These are phyloP conservation scores for Polyploca ridens DNA, from an alignment of 2,888 invertebrate genomes.

Conservation along the genomic window DNA sequence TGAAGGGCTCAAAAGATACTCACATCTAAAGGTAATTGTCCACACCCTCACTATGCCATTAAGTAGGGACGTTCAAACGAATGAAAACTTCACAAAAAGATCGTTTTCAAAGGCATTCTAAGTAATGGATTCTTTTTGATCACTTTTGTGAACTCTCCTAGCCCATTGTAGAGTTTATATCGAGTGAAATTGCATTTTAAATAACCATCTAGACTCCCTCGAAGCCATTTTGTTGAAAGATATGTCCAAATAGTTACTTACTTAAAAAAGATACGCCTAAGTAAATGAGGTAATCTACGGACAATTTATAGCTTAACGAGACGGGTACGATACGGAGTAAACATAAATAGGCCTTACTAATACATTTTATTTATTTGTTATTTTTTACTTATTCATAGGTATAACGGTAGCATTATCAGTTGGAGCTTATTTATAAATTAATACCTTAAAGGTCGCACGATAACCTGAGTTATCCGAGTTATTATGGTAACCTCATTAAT, in stretches of 20 bases:
- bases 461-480: not conserved
- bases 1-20: not conserved
- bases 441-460: not conserved
- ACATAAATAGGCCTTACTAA: too few relatives aligned
- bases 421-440: not conserved
- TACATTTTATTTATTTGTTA: too few relatives aligned
- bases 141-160: conserved; percentile 9
- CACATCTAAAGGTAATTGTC: not conserved
- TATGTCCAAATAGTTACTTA: not conserved
- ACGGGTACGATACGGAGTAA: not conserved
- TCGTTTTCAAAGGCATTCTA: not conserved
- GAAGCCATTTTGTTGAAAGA: conserved; percentile 2
- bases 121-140: not conserved
- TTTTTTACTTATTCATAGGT: too few relatives aligned
- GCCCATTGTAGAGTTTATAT: not conserved
- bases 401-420: not conserved
- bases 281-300: conserved; percentile 4
- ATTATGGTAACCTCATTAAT: conserved; percentile 1
- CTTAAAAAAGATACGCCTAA: conserved; percentile 6
- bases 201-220: not conserved
- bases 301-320: not conserved
- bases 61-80: not conserved
- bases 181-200: conserved; percentile 2
- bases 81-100: conserved; percentile 1
- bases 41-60: not conserved